Evolutionary conservation across 2,888 invertebrate genomes (phyloP), one percentile per base, ranked within the genome.

Genomic region (Amphipyra berbera): DNA sequence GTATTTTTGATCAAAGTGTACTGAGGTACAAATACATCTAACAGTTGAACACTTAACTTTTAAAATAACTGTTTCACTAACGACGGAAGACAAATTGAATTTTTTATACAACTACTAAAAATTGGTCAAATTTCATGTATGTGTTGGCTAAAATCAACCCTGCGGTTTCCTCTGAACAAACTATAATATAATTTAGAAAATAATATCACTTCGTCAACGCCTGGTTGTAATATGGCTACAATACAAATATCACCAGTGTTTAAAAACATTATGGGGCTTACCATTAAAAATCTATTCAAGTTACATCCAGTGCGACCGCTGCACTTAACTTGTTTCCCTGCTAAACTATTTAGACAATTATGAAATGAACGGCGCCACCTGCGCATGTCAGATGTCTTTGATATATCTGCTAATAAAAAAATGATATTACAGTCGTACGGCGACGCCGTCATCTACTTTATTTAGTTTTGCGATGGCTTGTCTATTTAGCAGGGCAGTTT

Each of bases 41-140:
- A 59, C 48, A 50, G 37, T 37, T 37, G 7, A 52, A 53, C 13
- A 44, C 57, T 52, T 41, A 49, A 53, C 49, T 33, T 35, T 56
- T 58, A 61, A 64, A 66, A 70, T 21, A 71, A 63, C 49, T 27
- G 44, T 9, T 15, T 42, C 10, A 46, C 61, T 63, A 66, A 66
- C 64, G 74, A 68, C 76, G 86, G 87, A 86, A 87, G 87, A 87
- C 87, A 72, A 79, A 65, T 49, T 55, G 61, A 74, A 76, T 57
- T 68, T 60, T 46, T 61, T 70, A 57, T 59, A 55, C n/a, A 47
- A 68, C 84, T 87, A 85, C 76, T 6, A 66, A 81, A 85, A 85
- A 86, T 88, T 86, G 88, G 87, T 88, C 87, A 33, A 61, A 64
- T 46, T 60, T 41, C 8, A 45, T 65, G 12, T 50, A 13, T 47